Conservation (phyloP, 2,888 invertebrate species). For the Pyralis farinalis region DNA sequence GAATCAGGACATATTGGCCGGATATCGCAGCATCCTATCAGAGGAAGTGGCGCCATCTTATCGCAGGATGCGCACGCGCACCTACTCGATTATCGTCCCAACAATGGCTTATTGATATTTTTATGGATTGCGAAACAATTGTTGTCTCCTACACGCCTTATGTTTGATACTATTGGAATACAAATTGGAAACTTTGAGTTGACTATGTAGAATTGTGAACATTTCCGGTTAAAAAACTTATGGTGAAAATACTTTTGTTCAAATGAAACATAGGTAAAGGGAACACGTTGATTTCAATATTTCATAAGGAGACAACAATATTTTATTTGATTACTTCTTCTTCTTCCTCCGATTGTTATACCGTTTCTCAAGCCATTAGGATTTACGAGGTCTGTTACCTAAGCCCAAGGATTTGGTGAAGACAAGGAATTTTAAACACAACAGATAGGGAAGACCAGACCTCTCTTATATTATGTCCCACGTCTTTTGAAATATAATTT, state of each 20-base stretch:
- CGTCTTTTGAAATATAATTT: no score
- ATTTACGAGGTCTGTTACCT: no score
- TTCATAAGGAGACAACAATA: no score
- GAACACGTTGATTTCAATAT: no score
- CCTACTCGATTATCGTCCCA: conserved; percentile 15
- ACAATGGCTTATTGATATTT: neutral
- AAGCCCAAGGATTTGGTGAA: no score
- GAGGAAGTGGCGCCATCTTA: conserved; percentile 46
- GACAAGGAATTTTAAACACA: no score
- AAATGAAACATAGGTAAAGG: no score
- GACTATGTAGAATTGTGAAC: neutral
- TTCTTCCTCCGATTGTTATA: no score
- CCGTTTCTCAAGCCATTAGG: no score
- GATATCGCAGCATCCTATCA: conserved; percentile 41
- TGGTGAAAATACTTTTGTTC: neutral
- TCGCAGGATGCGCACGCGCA: conserved; percentile 36
- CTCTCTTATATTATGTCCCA: no score
- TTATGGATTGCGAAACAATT: neutral
- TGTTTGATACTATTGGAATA: neutral
- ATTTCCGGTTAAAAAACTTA: neutral
- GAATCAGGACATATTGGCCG: conserved; percentile 37
- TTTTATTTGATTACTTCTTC: no score
- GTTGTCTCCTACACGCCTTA: neutral
- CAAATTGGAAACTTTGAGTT: neutral
- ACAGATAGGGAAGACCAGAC: no score